A percentile compares a stretch with the other conserved stretches of the same genome.
phyloP scores from a whole-genome alignment of 2,888 invertebrate species.

The Amiota communis region DNA sequence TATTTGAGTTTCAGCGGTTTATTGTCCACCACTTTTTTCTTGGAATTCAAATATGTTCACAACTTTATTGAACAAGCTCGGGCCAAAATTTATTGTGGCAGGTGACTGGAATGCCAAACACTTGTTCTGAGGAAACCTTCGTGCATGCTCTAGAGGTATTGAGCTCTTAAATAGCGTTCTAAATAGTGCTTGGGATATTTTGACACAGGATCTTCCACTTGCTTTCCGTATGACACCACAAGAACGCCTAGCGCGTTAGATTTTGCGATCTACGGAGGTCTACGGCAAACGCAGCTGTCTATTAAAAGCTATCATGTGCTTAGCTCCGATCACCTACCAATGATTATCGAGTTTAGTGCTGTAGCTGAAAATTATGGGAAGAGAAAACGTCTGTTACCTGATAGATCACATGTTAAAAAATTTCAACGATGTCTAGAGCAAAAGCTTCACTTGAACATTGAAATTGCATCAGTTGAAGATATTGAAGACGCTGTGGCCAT shows the following conservation, averaged over 20 bases:
- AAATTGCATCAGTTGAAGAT: no score
- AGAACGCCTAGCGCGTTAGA: background rate
- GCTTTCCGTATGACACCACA: background rate
- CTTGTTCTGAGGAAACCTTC: no score
- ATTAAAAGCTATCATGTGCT: background rate
- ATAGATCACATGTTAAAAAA: background rate
- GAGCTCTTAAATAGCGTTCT: background rate
- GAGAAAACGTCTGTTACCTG: background rate
- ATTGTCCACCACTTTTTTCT: no score
- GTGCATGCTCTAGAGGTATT: no score
- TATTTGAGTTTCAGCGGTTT: no score
- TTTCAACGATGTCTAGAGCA: no score
- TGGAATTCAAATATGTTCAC: no score
- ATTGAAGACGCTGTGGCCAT: no score
- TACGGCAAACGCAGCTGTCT: background rate
- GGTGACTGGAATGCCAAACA: no score
- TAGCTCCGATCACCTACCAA: background rate
- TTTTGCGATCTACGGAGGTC: background rate
- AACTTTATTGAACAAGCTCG: no score
- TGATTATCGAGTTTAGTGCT: background rate
- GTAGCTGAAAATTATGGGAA: background rate
- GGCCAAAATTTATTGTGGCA: no score
- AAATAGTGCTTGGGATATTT: background rate
- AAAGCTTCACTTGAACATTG: no score
- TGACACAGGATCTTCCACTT: background rate